A percentile compares a stretch with the other conserved stretches of the same genome.
These are phyloP conservation scores for Alca torda DNA, from an alignment of 2,797 vertebrate genomes.

Conservation along the genomic window DNA sequence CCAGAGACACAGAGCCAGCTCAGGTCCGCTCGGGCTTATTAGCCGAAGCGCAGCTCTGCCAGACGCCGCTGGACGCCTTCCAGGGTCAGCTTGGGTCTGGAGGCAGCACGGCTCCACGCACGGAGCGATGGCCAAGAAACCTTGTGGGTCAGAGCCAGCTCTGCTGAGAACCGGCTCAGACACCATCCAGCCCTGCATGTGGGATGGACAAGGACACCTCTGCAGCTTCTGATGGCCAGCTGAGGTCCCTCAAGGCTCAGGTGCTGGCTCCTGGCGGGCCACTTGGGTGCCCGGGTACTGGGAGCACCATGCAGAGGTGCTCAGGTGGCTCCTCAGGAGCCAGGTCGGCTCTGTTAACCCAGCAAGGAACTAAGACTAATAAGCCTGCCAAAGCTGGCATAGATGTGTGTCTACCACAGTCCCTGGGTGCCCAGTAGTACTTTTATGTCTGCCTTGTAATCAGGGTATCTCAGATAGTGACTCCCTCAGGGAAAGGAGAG, in stretches of 20 bases:
- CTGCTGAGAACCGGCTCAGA: fast-evolving
- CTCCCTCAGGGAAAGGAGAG: not conserved
- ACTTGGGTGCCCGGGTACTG: not conserved
- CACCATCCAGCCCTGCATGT: fast-evolving
- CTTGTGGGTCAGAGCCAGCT: not conserved
- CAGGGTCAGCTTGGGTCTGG: conserved; percentile 36
- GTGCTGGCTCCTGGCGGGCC: not conserved
- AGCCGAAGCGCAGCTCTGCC: not conserved
- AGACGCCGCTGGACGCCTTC: not conserved
- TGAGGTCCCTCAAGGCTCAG: not conserved
- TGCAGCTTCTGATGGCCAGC: not conserved
- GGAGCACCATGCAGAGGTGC: not conserved
- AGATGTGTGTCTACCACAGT: not conserved
- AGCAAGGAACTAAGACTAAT: not conserved
- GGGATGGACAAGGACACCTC: not conserved
- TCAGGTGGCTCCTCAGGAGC: not conserved
- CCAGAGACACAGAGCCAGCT: not conserved
- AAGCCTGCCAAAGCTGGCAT: not conserved
- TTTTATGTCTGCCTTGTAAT: not conserved
- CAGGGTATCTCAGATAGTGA: not conserved
- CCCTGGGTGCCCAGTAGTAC: not conserved
- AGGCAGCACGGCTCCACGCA: not conserved
- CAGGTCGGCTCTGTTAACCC: not conserved
- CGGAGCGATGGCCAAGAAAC: not conserved
- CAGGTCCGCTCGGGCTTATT: not conserved